Conservation (phyloP, 1,140 invertebrate genomes). For the Holcopasites calliopsidis region DNA sequence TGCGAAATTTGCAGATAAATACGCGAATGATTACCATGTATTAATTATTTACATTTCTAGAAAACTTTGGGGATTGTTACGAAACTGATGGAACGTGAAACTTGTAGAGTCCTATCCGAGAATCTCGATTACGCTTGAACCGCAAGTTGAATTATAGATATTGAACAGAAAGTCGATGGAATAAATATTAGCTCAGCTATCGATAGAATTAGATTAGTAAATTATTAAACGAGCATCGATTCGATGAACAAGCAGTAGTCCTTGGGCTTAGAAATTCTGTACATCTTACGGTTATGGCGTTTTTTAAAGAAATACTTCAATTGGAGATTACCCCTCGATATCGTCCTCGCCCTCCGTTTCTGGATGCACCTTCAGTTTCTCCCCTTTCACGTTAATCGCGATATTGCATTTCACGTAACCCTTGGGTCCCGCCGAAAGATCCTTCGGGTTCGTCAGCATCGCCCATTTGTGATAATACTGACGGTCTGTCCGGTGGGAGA, state of each 20-base stretch:
- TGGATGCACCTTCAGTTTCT: constrained; percentile 81
- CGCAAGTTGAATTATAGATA: too few relatives aligned
- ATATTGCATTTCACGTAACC: constrained; percentile 91
- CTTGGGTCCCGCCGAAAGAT: constrained; percentile 82
- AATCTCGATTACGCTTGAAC: too few relatives aligned
- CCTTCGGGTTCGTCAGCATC: constrained; percentile 85
- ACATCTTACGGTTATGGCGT: too few relatives aligned
- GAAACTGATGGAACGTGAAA: too few relatives aligned
- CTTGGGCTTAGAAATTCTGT: too few relatives aligned
- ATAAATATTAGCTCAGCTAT: neutral
- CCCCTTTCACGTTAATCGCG: constrained; percentile 85
- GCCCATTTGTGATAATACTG: constrained; percentile 92
- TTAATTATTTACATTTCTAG: too few relatives aligned
- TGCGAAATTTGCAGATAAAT: too few relatives aligned
- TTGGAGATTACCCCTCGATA: constrained; percentile 84
- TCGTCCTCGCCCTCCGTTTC: constrained; percentile 84
- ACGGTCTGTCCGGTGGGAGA: constrained; percentile 81
- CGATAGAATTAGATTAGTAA: neutral
- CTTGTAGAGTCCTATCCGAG: too few relatives aligned
- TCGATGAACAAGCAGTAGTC: neutral
- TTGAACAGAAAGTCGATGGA: neutral
- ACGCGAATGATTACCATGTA: too few relatives aligned
- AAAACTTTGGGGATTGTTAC: too few relatives aligned
- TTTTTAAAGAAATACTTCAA: neutral
- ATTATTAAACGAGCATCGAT: neutral